phyloP scores from a whole-genome alignment of 2,113 vertebrate genomes.

The Apus apus region DNA sequence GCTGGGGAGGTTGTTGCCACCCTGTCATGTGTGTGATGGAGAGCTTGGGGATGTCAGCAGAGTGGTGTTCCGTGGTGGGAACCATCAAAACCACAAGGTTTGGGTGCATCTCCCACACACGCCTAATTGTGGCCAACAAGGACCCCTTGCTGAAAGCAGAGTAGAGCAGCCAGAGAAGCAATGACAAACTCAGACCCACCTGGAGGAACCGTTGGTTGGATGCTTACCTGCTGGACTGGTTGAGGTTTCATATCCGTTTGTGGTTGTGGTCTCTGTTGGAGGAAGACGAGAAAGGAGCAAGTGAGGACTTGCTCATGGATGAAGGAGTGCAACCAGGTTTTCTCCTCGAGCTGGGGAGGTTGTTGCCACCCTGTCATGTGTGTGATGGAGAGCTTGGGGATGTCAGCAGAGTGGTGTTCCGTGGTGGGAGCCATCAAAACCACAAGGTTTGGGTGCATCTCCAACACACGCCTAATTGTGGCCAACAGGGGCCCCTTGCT shows the following conservation, averaged over 20 bases:
- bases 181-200: too few relatives aligned
- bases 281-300: not conserved
- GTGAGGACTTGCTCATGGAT: not conserved
- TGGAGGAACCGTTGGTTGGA: too few relatives aligned
- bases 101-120: accelerated
- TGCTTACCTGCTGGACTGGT: too few relatives aligned
- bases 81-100: not conserved
- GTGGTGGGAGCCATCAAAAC: accelerated
- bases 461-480: accelerated
- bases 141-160: too few relatives aligned
- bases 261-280: not conserved
- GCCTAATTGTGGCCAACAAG: too few relatives aligned
- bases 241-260: too few relatives aligned
- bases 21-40: too few relatives aligned
- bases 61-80: not conserved
- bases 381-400: accelerated
- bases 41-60: accelerated
- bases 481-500: accelerated
- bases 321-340: not conserved
- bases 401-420: not conserved
- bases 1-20: not conserved
- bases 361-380: accelerated
- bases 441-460: not conserved
- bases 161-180: accelerated
- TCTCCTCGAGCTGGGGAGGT: too few relatives aligned